Base-by-base conservation (phyloP, 2,888 invertebrate genomes). In the Lycocerus yunnanus region DNA sequence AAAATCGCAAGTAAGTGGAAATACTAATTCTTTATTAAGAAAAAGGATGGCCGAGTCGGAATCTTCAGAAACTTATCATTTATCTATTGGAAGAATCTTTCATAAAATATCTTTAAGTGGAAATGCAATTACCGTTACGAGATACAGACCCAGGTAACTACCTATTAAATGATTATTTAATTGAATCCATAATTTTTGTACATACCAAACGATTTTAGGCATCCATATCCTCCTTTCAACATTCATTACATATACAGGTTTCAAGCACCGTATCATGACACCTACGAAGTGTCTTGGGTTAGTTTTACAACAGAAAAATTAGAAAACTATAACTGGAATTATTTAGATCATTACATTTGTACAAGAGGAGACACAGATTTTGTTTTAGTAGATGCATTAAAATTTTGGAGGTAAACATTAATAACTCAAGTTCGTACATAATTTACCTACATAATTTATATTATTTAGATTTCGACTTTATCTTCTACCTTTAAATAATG, bases 291-390 rank as follows among this genome's bases (percentile, higher is more conserved):
- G 58, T 98, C 97, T 0, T 96, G 95, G 91, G 97, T 97, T 0
- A 94, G 96, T 61, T 98, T 98, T 86, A 94, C 94, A 1, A 97
- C 97, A 0, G 97, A 98, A 87, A 96, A 97, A 84, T 88, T 98
- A 70, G 98, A 98, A 87, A 97, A 95, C 81, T 98, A 95, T 85
- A 97, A 97, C 88, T 99, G 98, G 98, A 98, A 98, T 87, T 97
- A 97, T 84, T 91, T 98, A 88, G 98, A 99, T 88, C 96, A 97
- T 86, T 98, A 98, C 85, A 97, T 98, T 78, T 97, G 97, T 84
- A 97, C 97, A 0, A 90, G 97, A 75, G 98, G 98, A 0, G 97
- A 97, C 84, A 95, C 95, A 0, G 97, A 97, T 85, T 97, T 96
- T 88, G 91, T 93, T 24, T 88, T 97, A 21, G 93, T 93, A 77